These are phyloP conservation scores for Odontocolon sp. DNA, from an alignment of 2,888 invertebrate genomes.

Conservation along the genomic window DNA sequence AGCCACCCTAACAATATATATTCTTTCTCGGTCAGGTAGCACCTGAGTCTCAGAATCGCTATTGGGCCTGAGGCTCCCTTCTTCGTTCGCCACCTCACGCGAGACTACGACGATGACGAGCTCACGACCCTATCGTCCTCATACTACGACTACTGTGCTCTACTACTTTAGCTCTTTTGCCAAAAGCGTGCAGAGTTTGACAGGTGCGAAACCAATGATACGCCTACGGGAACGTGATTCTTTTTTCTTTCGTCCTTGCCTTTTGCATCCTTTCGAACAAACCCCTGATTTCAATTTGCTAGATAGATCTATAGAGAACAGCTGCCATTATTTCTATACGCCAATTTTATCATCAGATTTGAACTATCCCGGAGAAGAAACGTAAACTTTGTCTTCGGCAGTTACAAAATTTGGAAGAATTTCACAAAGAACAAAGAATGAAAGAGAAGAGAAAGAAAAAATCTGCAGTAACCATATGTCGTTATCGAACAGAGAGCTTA, in stretches of 20 bases:
- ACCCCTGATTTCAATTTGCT: too few species aligned
- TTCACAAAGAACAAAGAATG: neutral
- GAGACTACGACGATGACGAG: conserved; percentile 47
- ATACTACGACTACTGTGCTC: neutral
- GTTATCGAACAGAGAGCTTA: neutral
- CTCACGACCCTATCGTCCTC: neutral
- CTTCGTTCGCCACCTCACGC: conserved; percentile 54
- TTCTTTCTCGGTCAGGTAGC: conserved; percentile 74
- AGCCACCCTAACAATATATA: conserved; percentile 54
- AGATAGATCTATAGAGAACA: too few species aligned
- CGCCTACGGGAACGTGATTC: conserved; percentile 60
- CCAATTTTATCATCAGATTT: too few species aligned
- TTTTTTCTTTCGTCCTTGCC: conserved; percentile 32
- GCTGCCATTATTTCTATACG: too few species aligned
- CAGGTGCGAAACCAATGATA: conserved; percentile 63
- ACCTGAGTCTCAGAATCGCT: conserved; percentile 67
- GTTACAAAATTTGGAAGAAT: neutral
- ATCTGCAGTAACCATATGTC: conserved; percentile 5
- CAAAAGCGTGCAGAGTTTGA: conserved; percentile 45
- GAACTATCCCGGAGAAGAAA: too few species aligned
- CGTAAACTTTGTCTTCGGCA: too few species aligned
- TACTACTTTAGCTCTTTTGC: conserved; percentile 6
- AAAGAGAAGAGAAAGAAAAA: neutral
- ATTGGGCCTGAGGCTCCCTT: conserved; percentile 42
- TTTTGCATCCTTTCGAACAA: neutral